A percentile compares a stretch with the other conserved stretches of the same genome.
Evolutionary conservation across 1,140 invertebrate species (phyloP).

Genomic region (Drosophila quadrilineata): DNA sequence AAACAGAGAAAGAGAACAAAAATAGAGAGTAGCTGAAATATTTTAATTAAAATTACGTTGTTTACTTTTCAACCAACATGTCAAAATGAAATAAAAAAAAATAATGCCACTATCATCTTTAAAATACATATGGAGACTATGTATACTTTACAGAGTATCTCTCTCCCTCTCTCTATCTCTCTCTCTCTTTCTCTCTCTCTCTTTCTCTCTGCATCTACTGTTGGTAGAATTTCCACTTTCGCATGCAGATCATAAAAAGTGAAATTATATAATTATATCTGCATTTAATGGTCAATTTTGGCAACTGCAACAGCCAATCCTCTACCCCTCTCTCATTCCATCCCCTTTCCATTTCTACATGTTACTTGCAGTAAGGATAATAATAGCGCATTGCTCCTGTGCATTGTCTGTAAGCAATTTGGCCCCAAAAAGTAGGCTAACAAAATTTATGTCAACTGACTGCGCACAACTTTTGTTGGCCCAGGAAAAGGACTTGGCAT

Average conservation of each 20-base stretch:
- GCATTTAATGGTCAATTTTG: constrained; percentile 54
- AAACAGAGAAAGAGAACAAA: too few relatives aligned
- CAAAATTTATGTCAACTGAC: constrained; percentile 78
- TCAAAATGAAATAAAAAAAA: neutral
- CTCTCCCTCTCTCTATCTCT: too few relatives aligned
- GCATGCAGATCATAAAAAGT: constrained; percentile 29
- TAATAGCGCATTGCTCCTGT: constrained; percentile 43
- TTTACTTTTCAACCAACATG: constrained; percentile 9
- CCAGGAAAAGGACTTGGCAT: constrained; percentile 42
- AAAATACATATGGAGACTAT: too few relatives aligned
- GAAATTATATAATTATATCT: constrained; percentile 51
- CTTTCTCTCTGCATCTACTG: too few relatives aligned
- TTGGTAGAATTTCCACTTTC: too few relatives aligned
- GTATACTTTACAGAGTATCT: too few relatives aligned
- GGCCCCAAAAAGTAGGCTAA: constrained; percentile 69
- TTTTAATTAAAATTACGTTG: constrained; percentile 74
- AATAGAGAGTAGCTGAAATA: constrained; percentile 68
- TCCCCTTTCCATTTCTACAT: neutral
- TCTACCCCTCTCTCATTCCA: neutral
- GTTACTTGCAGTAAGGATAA: constrained; percentile 46
- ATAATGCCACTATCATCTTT: neutral
- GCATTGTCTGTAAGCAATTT: constrained; percentile 69
- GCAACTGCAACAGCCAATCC: constrained; percentile 8
- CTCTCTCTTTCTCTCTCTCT: too few relatives aligned
- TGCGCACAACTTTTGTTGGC: constrained; percentile 75